These are phyloP conservation scores for Xestobium rufovillosum DNA, from an alignment of 2,888 invertebrate genomes.

Conservation along the genomic window DNA sequence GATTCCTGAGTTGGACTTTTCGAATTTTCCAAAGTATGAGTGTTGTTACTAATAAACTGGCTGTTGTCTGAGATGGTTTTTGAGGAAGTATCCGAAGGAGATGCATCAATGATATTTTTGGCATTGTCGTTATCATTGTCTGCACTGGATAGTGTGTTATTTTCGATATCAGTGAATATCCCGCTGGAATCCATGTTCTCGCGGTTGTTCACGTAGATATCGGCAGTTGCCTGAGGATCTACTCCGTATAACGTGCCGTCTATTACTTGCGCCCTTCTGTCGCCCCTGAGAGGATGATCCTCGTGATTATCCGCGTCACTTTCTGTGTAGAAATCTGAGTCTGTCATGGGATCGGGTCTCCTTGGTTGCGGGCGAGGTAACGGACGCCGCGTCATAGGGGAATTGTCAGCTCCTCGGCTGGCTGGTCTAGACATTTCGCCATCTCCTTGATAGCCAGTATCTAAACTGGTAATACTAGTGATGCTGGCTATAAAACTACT, in stretches of 20 bases:
- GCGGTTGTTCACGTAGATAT: constrained; percentile 46
- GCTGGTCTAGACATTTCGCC: constrained; percentile 84
- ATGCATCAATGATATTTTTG: constrained; percentile 44
- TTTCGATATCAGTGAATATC: constrained; percentile 80
- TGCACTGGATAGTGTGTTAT: constrained; percentile 46
- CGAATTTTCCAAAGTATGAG: background rate
- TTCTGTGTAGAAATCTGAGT: constrained; percentile 86
- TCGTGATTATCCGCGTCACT: constrained; percentile 83
- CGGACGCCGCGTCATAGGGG: constrained; percentile 50
- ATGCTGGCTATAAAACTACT: constrained; percentile 79
- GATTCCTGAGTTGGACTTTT: constrained; percentile 8
- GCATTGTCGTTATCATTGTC: constrained; percentile 24
- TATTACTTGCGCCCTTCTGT: constrained; percentile 74
- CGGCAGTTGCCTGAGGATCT: constrained; percentile 46
- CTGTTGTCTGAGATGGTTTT: constrained; percentile 51
- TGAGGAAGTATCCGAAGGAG: constrained; percentile 54
- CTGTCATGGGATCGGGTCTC: constrained; percentile 79
- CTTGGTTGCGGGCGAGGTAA: constrained; percentile 51
- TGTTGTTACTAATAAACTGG: constrained; percentile 31
- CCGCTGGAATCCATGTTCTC: constrained; percentile 91
- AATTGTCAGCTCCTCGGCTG: constrained; percentile 72
- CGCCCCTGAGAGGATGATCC: constrained; percentile 59
- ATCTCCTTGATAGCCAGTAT: constrained; percentile 91
- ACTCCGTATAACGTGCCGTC: constrained; percentile 83
- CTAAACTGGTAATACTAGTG: constrained; percentile 85